Conservation (phyloP, 2,888 invertebrate genomes). For the Folsomia candida region DNA sequence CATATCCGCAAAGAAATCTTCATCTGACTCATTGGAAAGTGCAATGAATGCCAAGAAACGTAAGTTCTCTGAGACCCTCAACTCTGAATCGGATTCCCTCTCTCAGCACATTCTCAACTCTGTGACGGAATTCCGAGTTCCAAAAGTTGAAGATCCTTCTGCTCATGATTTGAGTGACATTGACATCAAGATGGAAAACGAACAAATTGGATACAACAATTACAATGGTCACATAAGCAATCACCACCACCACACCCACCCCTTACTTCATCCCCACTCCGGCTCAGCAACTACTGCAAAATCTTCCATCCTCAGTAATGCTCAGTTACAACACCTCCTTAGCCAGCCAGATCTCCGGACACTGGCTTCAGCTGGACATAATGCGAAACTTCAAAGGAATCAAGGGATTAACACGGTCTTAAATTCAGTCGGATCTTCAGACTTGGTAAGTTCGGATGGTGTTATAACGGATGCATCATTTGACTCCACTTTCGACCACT, state of each 20-base stretch:
- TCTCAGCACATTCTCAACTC: too few species aligned
- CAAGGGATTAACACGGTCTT: conserved; percentile 41
- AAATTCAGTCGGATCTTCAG: conserved; percentile 45
- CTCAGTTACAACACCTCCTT: conserved; percentile 9
- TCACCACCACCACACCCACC: not conserved
- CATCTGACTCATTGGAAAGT: too few species aligned
- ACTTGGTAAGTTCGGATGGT: conserved; percentile 41
- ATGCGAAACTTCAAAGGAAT: conserved; percentile 8
- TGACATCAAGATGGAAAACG: not conserved
- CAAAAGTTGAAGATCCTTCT: conserved; percentile 9
- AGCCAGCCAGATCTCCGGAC: conserved; percentile 15
- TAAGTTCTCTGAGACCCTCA: too few species aligned
- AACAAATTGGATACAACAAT: not conserved
- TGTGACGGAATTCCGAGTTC: conserved; percentile 12
- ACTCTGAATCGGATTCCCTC: too few species aligned
- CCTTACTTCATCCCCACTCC: not conserved
- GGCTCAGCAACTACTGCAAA: conserved; percentile 9
- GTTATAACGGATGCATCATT: conserved; percentile 47
- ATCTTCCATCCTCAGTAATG: not conserved
- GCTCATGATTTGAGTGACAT: not conserved
- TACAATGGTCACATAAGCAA: conserved; percentile 1
- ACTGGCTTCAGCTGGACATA: not conserved
- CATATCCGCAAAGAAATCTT: too few species aligned
- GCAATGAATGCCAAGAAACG: too few species aligned
- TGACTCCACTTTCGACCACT: conserved; percentile 49